Percentiles rank a stretch among this genome's conserved stretches.
Conservation (phyloP, 2,888 invertebrate species). For the Caenorhabditis auriculariae region DNA sequence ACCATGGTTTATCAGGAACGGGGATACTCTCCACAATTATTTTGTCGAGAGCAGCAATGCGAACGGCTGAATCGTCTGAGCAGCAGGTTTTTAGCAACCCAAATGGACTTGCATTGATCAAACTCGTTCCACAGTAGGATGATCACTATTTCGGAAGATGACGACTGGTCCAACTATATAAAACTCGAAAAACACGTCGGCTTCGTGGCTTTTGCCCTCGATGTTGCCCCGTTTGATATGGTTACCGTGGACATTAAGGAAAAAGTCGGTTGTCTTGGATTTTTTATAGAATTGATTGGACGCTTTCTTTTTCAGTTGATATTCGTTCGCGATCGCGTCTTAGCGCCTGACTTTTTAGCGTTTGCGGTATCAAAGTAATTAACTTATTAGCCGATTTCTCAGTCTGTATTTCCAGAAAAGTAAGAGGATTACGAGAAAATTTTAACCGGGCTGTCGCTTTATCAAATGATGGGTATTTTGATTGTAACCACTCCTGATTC, state of each 20-base stretch:
- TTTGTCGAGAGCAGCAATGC: slow-evolving; percentile 28
- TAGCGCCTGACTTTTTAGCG: slow-evolving; percentile 31
- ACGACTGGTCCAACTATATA: neutral
- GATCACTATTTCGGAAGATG: neutral
- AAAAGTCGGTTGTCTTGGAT: slow-evolving; percentile 3
- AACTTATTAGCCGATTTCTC: neutral
- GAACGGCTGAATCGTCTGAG: slow-evolving; percentile 16
- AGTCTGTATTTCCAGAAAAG: slow-evolving; percentile 16
- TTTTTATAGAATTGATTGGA: slow-evolving; percentile 6
- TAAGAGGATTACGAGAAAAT: slow-evolving; percentile 25
- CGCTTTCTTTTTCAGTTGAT: slow-evolving; percentile 18
- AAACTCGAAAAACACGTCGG: slow-evolving; percentile 25
- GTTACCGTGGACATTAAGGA: too few relatives aligned
- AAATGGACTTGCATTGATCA: neutral
- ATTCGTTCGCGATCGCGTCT: slow-evolving; percentile 26
- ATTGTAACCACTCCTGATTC: too few relatives aligned
- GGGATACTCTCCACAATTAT: slow-evolving; percentile 30
- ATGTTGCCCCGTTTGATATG: slow-evolving; percentile 20
- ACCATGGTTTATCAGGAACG: slow-evolving; percentile 29
- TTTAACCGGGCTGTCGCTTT: slow-evolving; percentile 31
- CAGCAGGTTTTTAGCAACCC: slow-evolving; percentile 6
- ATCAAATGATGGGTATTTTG: slow-evolving; percentile 16
- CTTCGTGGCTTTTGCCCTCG: slow-evolving; percentile 24
- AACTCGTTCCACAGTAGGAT: neutral
- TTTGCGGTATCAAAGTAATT: slow-evolving; percentile 31